phyloP scores from a whole-genome alignment of 2,888 invertebrate genomes.

The Koerneria pararmatus region DNA sequence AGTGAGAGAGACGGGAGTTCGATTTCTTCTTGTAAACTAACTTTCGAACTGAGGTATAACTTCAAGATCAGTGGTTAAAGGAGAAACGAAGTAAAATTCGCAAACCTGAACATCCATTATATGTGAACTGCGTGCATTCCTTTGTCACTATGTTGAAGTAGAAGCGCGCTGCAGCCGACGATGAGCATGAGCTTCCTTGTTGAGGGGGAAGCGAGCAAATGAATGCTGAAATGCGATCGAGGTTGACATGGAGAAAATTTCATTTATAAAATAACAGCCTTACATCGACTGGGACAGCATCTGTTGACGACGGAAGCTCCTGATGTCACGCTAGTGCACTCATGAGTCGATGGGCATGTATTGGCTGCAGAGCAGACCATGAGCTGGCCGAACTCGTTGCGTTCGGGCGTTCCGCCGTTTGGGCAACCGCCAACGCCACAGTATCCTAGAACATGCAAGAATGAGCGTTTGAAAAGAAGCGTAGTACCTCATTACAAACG shows the following conservation, averaged over 20 bases:
- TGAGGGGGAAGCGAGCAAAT: slow-evolving; percentile 58
- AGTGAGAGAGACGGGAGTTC: background rate
- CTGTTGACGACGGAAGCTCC: slow-evolving; percentile 51
- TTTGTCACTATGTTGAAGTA: slow-evolving; percentile 47
- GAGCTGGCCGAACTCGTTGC: slow-evolving; percentile 54
- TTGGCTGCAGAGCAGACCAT: slow-evolving; percentile 31
- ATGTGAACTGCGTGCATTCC: slow-evolving; percentile 56
- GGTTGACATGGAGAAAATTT: background rate
- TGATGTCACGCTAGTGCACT: slow-evolving; percentile 54
- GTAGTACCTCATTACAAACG: background rate
- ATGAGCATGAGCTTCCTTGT: slow-evolving; percentile 54
- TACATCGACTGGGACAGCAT: slow-evolving; percentile 46
- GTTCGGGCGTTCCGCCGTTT: slow-evolving; percentile 56
- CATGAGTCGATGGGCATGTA: slow-evolving; percentile 52
- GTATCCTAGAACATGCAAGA: slow-evolving; percentile 13
- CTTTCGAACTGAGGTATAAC: background rate
- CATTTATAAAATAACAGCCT: background rate
- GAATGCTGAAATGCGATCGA: slow-evolving; percentile 34
- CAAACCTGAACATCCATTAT: slow-evolving; percentile 43
- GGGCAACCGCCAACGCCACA: slow-evolving; percentile 39
- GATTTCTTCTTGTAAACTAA: background rate
- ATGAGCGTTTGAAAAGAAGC: background rate
- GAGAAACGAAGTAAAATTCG: too few species aligned
- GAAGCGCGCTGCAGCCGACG: slow-evolving; percentile 51
- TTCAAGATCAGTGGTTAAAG: background rate